Percentiles rank a stretch among this genome's conserved stretches.
Conservation (phyloP, 2,888 invertebrate genomes). For the Caenorhabditis plicata region DNA sequence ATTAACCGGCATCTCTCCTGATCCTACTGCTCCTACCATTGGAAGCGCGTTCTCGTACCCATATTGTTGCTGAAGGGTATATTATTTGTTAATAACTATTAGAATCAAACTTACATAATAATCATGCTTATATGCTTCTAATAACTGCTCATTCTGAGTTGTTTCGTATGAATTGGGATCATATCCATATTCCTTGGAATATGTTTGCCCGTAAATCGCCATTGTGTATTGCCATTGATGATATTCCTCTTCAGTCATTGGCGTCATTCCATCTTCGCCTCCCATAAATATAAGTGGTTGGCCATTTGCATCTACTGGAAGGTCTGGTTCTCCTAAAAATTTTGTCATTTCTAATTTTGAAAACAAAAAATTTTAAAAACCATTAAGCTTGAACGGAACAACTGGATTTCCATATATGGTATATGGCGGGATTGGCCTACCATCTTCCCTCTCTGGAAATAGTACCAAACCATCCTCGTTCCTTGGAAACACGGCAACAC, state of each 20-base stretch:
- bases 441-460: constrained; percentile 32
- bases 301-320: constrained; percentile 14
- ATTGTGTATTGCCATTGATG: constrained; percentile 8
- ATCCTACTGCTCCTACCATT: too few relatives aligned
- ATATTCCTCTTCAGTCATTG: constrained; percentile 6
- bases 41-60: too few relatives aligned
- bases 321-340: constrained; percentile 12
- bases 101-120: constrained; percentile 2
- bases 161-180: background rate
- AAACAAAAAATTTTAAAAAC: background rate
- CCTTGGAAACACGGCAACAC: constrained; percentile 37
- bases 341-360: background rate
- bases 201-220: constrained; percentile 13
- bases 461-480: constrained; percentile 27
- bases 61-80: too few relatives aligned
- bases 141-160: background rate
- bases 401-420: constrained; percentile 41
- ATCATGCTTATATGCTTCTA: background rate
- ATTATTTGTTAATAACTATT: background rate
- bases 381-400: constrained; percentile 24
- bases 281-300: constrained; percentile 10
- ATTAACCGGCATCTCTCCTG: too few relatives aligned
- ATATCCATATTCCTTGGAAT: constrained; percentile 5
- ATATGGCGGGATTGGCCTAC: constrained; percentile 36
- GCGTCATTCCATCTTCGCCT: constrained; percentile 5